phyloP scores from a whole-genome alignment of 2,113 vertebrate species.

The Cryptomyrus ogoouensis region DNA sequence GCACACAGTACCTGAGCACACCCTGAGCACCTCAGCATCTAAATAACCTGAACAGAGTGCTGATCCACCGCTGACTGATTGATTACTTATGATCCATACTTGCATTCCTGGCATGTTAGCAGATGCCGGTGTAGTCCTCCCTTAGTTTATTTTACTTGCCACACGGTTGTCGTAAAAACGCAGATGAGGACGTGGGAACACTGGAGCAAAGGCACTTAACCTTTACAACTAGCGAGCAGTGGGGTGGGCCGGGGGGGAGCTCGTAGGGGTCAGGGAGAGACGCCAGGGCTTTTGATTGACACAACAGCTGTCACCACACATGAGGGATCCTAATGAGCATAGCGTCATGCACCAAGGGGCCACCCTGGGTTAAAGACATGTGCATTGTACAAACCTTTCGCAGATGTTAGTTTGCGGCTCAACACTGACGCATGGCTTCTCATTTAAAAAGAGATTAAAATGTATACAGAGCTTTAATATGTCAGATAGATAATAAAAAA shows the following conservation, averaged over 20 bases:
- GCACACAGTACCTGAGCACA: slow-evolving; percentile 26
- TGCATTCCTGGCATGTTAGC: slow-evolving; percentile 32
- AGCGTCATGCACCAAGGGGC: slow-evolving; percentile 33
- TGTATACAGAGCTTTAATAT: neutral
- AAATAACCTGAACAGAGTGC: slow-evolving; percentile 19
- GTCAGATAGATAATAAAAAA: neutral
- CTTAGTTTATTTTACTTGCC: slow-evolving; percentile 39
- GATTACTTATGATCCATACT: slow-evolving; percentile 47
- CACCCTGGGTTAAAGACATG: slow-evolving; percentile 33
- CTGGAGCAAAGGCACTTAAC: slow-evolving; percentile 38
- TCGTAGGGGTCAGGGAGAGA: slow-evolving; percentile 41
- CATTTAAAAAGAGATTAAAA: neutral
- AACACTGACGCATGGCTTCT: neutral
- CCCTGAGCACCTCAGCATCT: slow-evolving; percentile 27
- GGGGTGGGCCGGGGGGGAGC: neutral
- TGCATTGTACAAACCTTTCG: neutral
- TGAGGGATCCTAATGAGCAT: slow-evolving; percentile 45
- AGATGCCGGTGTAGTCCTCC: slow-evolving; percentile 38
- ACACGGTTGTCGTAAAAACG: slow-evolving; percentile 44
- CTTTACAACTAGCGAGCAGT: slow-evolving; percentile 22
- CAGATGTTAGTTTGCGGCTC: neutral
- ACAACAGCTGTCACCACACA: slow-evolving; percentile 59
- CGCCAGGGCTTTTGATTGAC: slow-evolving; percentile 51
- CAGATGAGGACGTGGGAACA: slow-evolving; percentile 48
- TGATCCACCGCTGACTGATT: slow-evolving; percentile 25